phyloP scores from a whole-genome alignment of 2,797 vertebrate species.

The Eupleurogrammus muticus region DNA sequence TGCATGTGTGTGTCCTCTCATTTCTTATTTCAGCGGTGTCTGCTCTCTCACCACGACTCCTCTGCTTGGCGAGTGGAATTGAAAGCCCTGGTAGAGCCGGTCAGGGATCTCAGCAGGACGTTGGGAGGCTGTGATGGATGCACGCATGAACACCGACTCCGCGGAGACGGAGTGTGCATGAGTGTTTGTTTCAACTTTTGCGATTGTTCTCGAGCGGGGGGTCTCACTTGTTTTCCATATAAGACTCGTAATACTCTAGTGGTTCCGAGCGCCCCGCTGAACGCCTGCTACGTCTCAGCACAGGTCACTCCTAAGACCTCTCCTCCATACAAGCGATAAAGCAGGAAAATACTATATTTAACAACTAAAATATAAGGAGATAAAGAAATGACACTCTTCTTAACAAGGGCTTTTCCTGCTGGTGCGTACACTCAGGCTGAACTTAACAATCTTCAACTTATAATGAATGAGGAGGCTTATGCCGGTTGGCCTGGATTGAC shows the following conservation, averaged over 20 bases:
- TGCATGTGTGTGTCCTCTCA: conserved; percentile 2
- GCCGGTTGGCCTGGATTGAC: not conserved
- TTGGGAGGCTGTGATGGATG: conserved; percentile 41
- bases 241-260: conserved; percentile 38
- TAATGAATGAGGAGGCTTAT: not conserved
- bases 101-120: conserved; percentile 39
- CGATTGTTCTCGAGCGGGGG: conserved; percentile 39
- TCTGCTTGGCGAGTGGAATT: conserved; percentile 25
- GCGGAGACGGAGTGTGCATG: conserved; percentile 1
- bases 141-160: conserved; percentile 36
- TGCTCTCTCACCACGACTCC: conserved; percentile 17
- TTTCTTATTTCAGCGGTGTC: conserved; percentile 42
- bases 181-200: conserved; percentile 39
- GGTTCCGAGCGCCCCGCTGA: conserved; percentile 31
- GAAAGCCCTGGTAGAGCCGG: conserved; percentile 18
- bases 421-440: too few species aligned
- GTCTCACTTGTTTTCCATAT: conserved; percentile 53
- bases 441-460: not conserved
- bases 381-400: too few species aligned
- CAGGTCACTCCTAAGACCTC: conserved; percentile 20
- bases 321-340: conserved; percentile 7
- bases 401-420: too few species aligned
- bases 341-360: not conserved
- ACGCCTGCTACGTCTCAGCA: conserved; percentile 19
- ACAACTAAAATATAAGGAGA: too few species aligned